A percentile compares a stretch with the other conserved stretches of the same genome.
phyloP scores from a whole-genome alignment of 1,140 invertebrate genomes.

The Pseudobourletiella spinata region DNA sequence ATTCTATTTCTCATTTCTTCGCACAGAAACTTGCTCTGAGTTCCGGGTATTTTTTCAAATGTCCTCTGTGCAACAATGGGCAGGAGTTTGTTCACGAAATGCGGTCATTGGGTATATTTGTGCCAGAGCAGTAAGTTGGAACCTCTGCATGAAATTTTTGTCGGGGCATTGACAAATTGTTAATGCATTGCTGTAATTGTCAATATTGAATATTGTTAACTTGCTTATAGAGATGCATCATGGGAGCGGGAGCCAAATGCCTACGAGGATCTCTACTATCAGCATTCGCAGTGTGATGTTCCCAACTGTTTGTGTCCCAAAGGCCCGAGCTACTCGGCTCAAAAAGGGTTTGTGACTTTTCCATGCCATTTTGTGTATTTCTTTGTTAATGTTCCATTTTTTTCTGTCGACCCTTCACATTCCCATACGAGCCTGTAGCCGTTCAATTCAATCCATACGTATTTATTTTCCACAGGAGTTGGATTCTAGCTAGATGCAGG shows the following conservation, averaged over 20 bases:
- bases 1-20: not conserved
- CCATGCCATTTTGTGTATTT: too few species aligned
- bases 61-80: conserved; percentile 21
- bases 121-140: conserved; percentile 34
- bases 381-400: conserved; percentile 12
- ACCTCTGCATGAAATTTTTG: too few species aligned
- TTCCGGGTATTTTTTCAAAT: conserved; percentile 34
- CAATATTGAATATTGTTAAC: too few species aligned
- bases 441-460: too few species aligned
- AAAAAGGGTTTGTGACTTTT: conserved; percentile 47
- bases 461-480: conserved; percentile 48
- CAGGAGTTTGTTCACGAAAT: conserved; percentile 22
- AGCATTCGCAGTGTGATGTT: conserved; percentile 50
- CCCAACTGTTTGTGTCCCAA: conserved; percentile 50
- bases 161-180: too few species aligned
- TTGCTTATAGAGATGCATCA: conserved; percentile 50
- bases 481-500: conserved; percentile 49
- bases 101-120: conserved; percentile 25
- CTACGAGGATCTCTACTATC: conserved; percentile 50
- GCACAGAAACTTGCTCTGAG: conserved; percentile 44
- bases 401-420: too few species aligned
- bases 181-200: too few species aligned
- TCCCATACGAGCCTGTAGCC: too few species aligned
- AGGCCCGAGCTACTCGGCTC: conserved; percentile 45
- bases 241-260: conserved; percentile 59